Evolutionary conservation across 2,797 vertebrate species (phyloP), one percentile per base, ranked within the genome.

Genomic region (Urosaurus nigricauda): DNA sequence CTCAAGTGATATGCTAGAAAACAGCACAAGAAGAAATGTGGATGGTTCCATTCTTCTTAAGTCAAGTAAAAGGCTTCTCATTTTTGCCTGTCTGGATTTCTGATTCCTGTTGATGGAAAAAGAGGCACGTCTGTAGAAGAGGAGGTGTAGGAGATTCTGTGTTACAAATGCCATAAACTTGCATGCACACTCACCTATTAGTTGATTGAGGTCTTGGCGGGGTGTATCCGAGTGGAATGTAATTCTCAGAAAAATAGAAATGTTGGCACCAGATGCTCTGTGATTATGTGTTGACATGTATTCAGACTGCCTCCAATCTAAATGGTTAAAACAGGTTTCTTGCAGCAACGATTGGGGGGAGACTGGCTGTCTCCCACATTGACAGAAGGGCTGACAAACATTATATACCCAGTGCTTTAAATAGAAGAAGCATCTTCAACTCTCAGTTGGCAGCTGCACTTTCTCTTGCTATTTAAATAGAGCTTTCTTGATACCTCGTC

Each of bases 201-300:
- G 86, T 82, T 82, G 78, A 80, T 81, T 71, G 0, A 3, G 84
- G 79, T 93, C 74, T 90, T 84, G 86, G 12, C 79, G 78, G 83
- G 83, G 85, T 58, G 21, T 83, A 0, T 65, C 73, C 3, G 0
- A 37, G 0, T 43, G 0, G 26, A 82, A 43, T 4, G 73, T 70
- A 79, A 26, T 85, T 84, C 7, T 58, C 65, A 79, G 29, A 87
- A 86, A 58, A 58, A 19, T 29, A 6, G n/a, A 17, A 70, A 71
- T 7, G 2, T 90, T 2, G 0, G n/a, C 12, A 78, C 24, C n/a
- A 53, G 80, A 53, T 0, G 4, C 80, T 83, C 11, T 68, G 60
- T 70, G 19, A 21, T 32, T 29, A 16, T 86, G 58, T 37, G 26
- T 29, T 24, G 29, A 24, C 32, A 47, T 13, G 1, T 68, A 11